phyloP scores from a whole-genome alignment of 2,797 vertebrate species.

The Lophius americanus region DNA sequence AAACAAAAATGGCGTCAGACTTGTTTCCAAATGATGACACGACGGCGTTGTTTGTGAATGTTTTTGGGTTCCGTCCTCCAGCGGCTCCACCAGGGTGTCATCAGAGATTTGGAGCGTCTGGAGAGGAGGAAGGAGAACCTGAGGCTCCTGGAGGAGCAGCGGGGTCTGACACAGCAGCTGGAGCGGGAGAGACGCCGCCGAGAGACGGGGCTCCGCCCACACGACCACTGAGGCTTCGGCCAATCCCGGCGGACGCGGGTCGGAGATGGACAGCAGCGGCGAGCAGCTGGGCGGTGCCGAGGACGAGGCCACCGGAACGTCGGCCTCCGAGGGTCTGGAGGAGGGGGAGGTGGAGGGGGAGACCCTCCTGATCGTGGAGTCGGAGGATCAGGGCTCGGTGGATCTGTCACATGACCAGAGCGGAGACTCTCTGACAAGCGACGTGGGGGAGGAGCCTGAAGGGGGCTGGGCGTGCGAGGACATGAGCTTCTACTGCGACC shows the following conservation, averaged over 20 bases:
- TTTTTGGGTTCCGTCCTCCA: slow-evolving; percentile 46
- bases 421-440: slow-evolving; percentile 94
- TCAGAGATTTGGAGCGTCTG: slow-evolving; percentile 88
- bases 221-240: slow-evolving; percentile 29
- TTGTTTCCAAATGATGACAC: not conserved
- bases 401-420: slow-evolving; percentile 97
- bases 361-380: slow-evolving; percentile 94
- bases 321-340: slow-evolving; percentile 94
- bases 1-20: no score
- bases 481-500: slow-evolving; percentile 95
- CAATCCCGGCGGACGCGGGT: no score
- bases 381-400: slow-evolving; percentile 94
- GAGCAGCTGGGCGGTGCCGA: slow-evolving; percentile 81
- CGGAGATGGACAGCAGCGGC: slow-evolving; percentile 62
- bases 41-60: not conserved
- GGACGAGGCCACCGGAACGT: slow-evolving; percentile 88
- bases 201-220: slow-evolving; percentile 43
- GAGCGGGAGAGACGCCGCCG: slow-evolving; percentile 78
- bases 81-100: slow-evolving; percentile 89
- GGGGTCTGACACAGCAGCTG: slow-evolving; percentile 84
- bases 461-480: slow-evolving; percentile 89
- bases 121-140: slow-evolving; percentile 88
- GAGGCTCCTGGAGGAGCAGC: slow-evolving; percentile 88
- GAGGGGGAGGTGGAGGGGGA: slow-evolving; percentile 98
- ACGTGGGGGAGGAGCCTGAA: slow-evolving; percentile 84